A percentile compares a stretch with the other conserved stretches of the same genome.
These are phyloP conservation scores for Probaryconus sp. DNA, from an alignment of 1,140 invertebrate genomes.

Conservation along the genomic window DNA sequence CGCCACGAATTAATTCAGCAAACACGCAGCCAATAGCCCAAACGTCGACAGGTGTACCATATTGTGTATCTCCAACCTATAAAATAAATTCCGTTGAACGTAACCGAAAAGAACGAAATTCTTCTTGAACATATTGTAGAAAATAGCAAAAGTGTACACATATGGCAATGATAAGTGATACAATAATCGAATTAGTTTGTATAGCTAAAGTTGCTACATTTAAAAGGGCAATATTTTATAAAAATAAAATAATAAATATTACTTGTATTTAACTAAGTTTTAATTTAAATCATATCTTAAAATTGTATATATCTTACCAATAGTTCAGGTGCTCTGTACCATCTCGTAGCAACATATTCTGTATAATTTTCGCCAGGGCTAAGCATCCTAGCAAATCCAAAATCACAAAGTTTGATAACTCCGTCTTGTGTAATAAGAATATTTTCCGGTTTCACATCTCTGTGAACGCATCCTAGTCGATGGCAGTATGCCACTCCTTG, in stretches of 20 bases:
- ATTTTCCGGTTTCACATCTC: slow-evolving; percentile 99
- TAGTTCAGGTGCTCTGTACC: slow-evolving; percentile 98
- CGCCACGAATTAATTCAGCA: slow-evolving; percentile 96
- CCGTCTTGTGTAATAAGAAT: slow-evolving; percentile 96
- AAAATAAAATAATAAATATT: too few species aligned
- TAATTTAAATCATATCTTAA: too few species aligned
- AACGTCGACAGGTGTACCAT: slow-evolving; percentile 97
- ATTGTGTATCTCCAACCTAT: slow-evolving; percentile 96
- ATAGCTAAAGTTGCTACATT: too few species aligned
- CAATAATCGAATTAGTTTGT: too few species aligned
- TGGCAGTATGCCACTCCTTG: slow-evolving; percentile 98
- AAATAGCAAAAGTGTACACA: too few species aligned
- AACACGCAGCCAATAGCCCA: slow-evolving; percentile 98
- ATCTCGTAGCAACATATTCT: slow-evolving; percentile 99
- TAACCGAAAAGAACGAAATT: too few species aligned
- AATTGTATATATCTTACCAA: slow-evolving; percentile 77
- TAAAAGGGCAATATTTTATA: too few species aligned
- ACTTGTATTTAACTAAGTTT: too few species aligned
- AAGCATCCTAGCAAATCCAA: slow-evolving; percentile 98
- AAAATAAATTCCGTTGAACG: too few species aligned
- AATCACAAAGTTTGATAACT: slow-evolving; percentile 98
- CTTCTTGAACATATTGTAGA: too few species aligned
- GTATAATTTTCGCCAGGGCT: slow-evolving; percentile 99
- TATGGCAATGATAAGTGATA: too few species aligned
- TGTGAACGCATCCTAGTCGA: slow-evolving; percentile 96